These are phyloP conservation scores for Cephus sareptanus DNA, from an alignment of 2,888 invertebrate species.

Conservation along the genomic window DNA sequence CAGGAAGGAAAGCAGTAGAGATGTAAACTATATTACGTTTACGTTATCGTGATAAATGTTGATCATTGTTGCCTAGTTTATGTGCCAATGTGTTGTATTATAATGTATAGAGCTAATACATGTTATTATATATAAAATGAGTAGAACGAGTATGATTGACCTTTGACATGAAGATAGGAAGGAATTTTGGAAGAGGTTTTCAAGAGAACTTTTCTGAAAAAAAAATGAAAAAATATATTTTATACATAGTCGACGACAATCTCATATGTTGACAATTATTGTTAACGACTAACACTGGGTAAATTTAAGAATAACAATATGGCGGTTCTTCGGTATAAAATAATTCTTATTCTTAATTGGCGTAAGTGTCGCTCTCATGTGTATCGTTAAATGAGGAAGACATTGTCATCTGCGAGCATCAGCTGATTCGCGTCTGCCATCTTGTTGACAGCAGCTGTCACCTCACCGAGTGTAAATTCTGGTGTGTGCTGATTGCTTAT, in stretches of 20 bases:
- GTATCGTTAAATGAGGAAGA: conserved; percentile 79
- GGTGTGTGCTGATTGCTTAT: conserved; percentile 73
- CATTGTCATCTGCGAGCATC: conserved; percentile 88
- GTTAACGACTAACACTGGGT: no score
- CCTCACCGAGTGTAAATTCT: conserved; percentile 76
- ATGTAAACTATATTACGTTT: conserved; percentile 45
- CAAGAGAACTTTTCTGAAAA: no score
- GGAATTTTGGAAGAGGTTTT: no score
- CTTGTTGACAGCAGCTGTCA: conserved; percentile 79
- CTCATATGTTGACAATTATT: no score
- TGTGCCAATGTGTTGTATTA: conserved; percentile 57
- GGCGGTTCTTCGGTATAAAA: no score
- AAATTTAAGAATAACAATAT: no score
- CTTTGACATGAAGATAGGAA: no score
- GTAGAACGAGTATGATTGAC: background rate
- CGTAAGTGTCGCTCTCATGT: no score
- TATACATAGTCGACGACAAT: no score
- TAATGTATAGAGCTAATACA: conserved; percentile 53
- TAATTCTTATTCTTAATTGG: no score
- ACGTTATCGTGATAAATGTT: conserved; percentile 56
- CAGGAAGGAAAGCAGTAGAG: conserved; percentile 35
- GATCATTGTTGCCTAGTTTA: conserved; percentile 61
- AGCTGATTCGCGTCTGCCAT: conserved; percentile 94
- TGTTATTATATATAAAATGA: conserved; percentile 44
- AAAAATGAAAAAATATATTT: no score